Evolutionary conservation across 1,140 invertebrate genomes (phyloP).

Genomic region (Drosophila grimshawi): DNA sequence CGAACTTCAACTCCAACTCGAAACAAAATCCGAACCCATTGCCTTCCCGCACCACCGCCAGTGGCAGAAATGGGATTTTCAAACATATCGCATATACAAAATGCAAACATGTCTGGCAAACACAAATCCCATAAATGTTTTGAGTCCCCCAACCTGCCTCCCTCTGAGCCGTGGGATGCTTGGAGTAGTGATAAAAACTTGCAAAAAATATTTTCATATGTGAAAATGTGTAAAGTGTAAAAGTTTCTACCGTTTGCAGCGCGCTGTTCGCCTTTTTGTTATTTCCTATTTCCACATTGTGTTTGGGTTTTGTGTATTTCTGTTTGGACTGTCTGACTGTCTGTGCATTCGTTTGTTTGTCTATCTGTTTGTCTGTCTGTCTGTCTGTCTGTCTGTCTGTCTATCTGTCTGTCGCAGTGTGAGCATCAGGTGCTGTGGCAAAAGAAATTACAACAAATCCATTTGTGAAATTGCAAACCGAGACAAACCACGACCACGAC

Average conservation of each 20-base stretch:
- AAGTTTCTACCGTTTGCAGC: constrained; percentile 58
- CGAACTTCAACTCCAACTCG: neutral
- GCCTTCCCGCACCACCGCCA: constrained; percentile 5
- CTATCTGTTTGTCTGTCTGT: constrained; percentile 11
- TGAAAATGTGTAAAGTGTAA: constrained; percentile 81
- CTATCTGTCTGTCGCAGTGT: constrained; percentile 57
- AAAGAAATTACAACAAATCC: constrained; percentile 83
- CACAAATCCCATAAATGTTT: constrained; percentile 83
- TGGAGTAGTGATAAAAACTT: constrained; percentile 70
- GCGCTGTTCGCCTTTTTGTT: constrained; percentile 46
- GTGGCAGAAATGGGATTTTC: constrained; percentile 76
- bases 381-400: constrained; percentile 35
- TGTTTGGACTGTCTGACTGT: constrained; percentile 34
- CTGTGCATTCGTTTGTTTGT: constrained; percentile 13
- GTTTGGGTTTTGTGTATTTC: constrained; percentile 43
- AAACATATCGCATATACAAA: constrained; percentile 83
- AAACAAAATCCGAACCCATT: neutral
- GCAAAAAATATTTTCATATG: constrained; percentile 82
- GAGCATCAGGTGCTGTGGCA: constrained; percentile 80
- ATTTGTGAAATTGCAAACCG: constrained; percentile 82
- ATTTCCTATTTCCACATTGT: constrained; percentile 69
- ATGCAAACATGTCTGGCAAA: constrained; percentile 82
- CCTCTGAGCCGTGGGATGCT: neutral
- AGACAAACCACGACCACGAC: constrained; percentile 64
- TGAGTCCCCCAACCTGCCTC: neutral